phyloP scores from a whole-genome alignment of 2,888 invertebrate genomes.

The Willowsia nigromaculata region DNA sequence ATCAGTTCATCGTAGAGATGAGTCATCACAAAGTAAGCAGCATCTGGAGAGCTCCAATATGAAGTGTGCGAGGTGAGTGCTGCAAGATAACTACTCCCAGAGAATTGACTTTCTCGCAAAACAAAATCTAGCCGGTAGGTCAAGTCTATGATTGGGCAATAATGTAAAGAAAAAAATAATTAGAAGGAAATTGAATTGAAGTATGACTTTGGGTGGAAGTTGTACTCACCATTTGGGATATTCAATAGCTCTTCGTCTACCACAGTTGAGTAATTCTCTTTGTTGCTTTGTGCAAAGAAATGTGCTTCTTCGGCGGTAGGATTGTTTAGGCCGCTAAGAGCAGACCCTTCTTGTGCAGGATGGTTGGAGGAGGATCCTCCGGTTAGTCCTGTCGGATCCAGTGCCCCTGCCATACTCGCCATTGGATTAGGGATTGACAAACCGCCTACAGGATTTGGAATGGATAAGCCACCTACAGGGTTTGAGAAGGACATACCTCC shows the following conservation, averaged over 20 bases:
- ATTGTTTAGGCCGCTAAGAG: constrained; percentile 25
- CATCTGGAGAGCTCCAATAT: constrained; percentile 85
- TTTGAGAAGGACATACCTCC: constrained; percentile 2
- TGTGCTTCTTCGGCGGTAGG: constrained; percentile 30
- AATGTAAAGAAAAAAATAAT: not conserved
- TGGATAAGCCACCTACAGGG: constrained; percentile 4
- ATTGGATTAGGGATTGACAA: constrained; percentile 27
- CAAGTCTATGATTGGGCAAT: constrained; percentile 80
- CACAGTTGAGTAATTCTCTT: constrained; percentile 61
- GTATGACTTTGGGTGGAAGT: not conserved
- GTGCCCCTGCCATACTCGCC: not conserved
- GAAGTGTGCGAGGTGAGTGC: constrained; percentile 85
- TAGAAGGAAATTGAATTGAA: not conserved
- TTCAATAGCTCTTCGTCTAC: constrained; percentile 58
- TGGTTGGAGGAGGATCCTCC: constrained; percentile 18
- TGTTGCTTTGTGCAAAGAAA: constrained; percentile 38
- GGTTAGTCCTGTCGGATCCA: constrained; percentile 11
- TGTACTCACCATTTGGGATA: constrained; percentile 67
- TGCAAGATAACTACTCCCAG: constrained; percentile 83
- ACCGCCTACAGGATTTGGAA: not conserved
- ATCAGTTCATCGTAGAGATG: constrained; percentile 74
- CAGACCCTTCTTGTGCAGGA: not conserved
- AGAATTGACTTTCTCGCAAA: constrained; percentile 83
- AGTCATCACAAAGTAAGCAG: constrained; percentile 83
- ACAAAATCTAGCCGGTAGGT: constrained; percentile 84